phyloP scores from a whole-genome alignment of 1,140 invertebrate genomes.

The Rhyzopertha dominica region DNA sequence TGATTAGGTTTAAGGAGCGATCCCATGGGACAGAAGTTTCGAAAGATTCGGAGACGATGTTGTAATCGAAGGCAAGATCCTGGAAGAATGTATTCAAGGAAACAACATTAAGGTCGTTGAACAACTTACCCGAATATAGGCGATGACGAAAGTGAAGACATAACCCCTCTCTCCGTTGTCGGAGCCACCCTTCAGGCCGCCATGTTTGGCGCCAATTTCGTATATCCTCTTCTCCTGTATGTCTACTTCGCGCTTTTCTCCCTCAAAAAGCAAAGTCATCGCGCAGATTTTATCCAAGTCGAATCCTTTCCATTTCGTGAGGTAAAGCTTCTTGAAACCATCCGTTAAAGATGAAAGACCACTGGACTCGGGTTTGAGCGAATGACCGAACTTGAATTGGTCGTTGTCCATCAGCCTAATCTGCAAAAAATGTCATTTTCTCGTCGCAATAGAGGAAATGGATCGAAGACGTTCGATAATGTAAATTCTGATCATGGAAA shows the following conservation, averaged over 20 bases:
- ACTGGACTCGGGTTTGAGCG: conserved; percentile 70
- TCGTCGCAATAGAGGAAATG: conserved; percentile 48
- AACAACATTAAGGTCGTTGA: conserved; percentile 6
- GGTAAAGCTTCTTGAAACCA: conserved; percentile 80
- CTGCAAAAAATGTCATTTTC: conserved; percentile 87
- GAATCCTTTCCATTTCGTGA: conserved; percentile 88
- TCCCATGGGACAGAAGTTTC: conserved; percentile 98
- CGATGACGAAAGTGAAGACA: conserved; percentile 96
- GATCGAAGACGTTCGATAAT: not conserved
- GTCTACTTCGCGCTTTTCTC: conserved; percentile 65
- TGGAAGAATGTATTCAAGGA: conserved; percentile 42
- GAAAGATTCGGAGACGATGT: conserved; percentile 92
- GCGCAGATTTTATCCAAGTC: conserved; percentile 79
- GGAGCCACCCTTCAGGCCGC: conserved; percentile 84
- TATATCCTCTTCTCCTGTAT: conserved; percentile 78
- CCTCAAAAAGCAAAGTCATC: conserved; percentile 92
- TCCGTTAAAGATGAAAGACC: conserved; percentile 72
- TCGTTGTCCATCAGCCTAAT: conserved; percentile 96
- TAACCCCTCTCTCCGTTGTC: conserved; percentile 94
- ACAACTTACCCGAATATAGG: conserved; percentile 81
- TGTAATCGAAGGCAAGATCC: conserved; percentile 88
- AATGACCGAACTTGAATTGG: conserved; percentile 92
- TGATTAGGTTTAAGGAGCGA: conserved; percentile 73
- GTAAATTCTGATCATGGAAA: not conserved
- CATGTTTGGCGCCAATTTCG: conserved; percentile 66